These are phyloP conservation scores for Machimus atricapillus DNA, from an alignment of 2,888 invertebrate species.

Conservation along the genomic window DNA sequence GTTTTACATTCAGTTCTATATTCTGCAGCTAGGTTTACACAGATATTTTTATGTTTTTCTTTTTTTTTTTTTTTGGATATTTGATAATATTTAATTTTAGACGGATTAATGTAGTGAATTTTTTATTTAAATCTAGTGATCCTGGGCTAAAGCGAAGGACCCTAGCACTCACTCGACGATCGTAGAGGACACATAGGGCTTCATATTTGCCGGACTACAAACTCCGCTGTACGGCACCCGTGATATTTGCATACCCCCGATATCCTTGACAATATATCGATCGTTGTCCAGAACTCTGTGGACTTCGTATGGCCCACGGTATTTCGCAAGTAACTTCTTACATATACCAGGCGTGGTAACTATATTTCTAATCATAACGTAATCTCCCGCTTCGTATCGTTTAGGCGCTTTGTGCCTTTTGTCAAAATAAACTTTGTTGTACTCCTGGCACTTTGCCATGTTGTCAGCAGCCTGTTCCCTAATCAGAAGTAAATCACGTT, in stretches of 20 bases:
- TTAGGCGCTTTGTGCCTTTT: not conserved
- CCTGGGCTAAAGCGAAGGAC: not conserved
- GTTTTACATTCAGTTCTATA: too few relatives aligned
- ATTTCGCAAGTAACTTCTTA: conserved; percentile 41
- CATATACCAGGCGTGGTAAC: conserved; percentile 27
- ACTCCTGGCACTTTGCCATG: conserved; percentile 15
- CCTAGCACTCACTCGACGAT: not conserved
- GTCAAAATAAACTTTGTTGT: conserved; percentile 37
- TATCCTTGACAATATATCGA: conserved; percentile 37
- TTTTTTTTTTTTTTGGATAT: too few relatives aligned
- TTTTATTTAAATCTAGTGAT: too few relatives aligned
- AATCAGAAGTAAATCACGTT: not conserved
- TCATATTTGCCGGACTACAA: not conserved
- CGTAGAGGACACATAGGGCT: not conserved
- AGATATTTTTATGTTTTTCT: too few relatives aligned
- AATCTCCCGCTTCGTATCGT: conserved; percentile 40
- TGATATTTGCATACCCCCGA: conserved; percentile 14
- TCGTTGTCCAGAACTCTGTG: conserved; percentile 36
- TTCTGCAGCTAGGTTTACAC: too few relatives aligned
- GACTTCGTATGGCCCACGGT: conserved; percentile 34
- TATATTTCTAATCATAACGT: conserved; percentile 42
- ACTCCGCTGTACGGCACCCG: not conserved
- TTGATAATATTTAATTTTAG: too few relatives aligned
- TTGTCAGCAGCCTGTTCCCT: not conserved
- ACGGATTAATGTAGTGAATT: too few relatives aligned